A percentile compares a stretch with the other conserved stretches of the same genome.
phyloP scores from a whole-genome alignment of 2,888 invertebrate species.

The Ophion slaviceki region DNA sequence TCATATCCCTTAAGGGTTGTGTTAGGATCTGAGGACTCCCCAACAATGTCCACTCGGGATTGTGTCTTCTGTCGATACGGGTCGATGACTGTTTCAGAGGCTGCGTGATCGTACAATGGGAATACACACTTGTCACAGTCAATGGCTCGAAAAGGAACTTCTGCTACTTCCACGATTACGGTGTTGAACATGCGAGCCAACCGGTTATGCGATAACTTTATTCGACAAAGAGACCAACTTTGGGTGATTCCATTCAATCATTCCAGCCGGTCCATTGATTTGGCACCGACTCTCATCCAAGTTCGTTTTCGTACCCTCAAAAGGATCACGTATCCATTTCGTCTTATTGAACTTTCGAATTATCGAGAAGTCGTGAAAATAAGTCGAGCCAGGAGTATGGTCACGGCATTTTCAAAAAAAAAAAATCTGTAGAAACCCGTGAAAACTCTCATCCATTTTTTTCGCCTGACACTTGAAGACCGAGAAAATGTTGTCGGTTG shows the following conservation, averaged over 20 bases:
- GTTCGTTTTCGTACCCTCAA: not conserved
- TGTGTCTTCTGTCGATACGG: not conserved
- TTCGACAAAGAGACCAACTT: constrained; percentile 23
- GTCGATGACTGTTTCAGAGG: constrained; percentile 41
- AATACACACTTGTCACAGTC: constrained; percentile 59
- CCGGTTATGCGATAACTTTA: constrained; percentile 35
- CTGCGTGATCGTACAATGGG: constrained; percentile 60
- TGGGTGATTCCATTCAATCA: constrained; percentile 39
- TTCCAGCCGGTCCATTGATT: constrained; percentile 39
- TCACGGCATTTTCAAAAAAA: not conserved
- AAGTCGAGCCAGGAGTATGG: not conserved
- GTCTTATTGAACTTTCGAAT: constrained; percentile 10
- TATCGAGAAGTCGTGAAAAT: constrained; percentile 13
- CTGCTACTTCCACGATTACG: constrained; percentile 51
- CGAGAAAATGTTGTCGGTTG: not conserved
- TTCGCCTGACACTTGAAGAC: not conserved
- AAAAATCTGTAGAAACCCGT: not conserved
- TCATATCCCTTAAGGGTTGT: too few relatives aligned
- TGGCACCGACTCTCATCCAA: constrained; percentile 27
- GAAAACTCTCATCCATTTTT: not conserved
- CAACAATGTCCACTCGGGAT: not conserved
- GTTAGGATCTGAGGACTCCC: too few relatives aligned
- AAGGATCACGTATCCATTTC: constrained; percentile 20
- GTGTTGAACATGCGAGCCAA: constrained; percentile 27
- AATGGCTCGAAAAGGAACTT: constrained; percentile 69